Percentiles rank a stretch among this genome's conserved stretches.
These are phyloP conservation scores for Hesperophylax magnus DNA, from an alignment of 1,140 invertebrate genomes.

Conservation along the genomic window DNA sequence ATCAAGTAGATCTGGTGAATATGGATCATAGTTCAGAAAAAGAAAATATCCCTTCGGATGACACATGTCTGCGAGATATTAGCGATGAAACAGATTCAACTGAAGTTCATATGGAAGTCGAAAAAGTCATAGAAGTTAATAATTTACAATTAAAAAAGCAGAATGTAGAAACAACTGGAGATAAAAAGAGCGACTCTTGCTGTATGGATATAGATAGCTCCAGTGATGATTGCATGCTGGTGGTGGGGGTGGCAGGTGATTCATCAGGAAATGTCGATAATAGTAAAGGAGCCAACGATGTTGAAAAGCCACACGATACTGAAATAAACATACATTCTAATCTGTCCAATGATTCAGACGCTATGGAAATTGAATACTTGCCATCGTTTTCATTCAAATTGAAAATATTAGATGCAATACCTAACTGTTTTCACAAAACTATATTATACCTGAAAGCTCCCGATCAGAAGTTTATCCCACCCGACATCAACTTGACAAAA, in stretches of 20 bases:
- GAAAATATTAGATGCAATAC: constrained; percentile 53
- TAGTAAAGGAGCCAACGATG: background rate
- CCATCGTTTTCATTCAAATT: constrained; percentile 41
- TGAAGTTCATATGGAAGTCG: background rate
- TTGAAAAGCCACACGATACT: background rate
- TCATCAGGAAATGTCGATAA: background rate
- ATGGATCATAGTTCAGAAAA: constrained; percentile 12
- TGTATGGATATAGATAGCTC: constrained; percentile 45
- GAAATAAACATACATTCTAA: constrained; percentile 19
- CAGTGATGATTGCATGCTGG: constrained; percentile 53
- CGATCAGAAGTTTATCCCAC: constrained; percentile 60
- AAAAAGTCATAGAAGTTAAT: background rate
- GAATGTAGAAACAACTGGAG: too few species aligned
- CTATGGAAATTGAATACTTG: constrained; percentile 23
- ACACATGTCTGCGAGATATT: too few species aligned
- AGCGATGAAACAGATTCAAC: constrained; percentile 3
- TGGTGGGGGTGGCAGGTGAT: constrained; percentile 32
- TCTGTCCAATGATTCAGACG: background rate
- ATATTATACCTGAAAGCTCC: constrained; percentile 61
- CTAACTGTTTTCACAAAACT: constrained; percentile 51
- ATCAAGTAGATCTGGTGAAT: too few species aligned
- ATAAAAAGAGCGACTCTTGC: too few species aligned
- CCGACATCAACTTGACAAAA: constrained; percentile 60
- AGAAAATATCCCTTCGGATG: background rate
- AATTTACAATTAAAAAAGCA: too few species aligned